Base-by-base conservation (phyloP, 2,888 invertebrate species). In the Diploptera punctata region DNA sequence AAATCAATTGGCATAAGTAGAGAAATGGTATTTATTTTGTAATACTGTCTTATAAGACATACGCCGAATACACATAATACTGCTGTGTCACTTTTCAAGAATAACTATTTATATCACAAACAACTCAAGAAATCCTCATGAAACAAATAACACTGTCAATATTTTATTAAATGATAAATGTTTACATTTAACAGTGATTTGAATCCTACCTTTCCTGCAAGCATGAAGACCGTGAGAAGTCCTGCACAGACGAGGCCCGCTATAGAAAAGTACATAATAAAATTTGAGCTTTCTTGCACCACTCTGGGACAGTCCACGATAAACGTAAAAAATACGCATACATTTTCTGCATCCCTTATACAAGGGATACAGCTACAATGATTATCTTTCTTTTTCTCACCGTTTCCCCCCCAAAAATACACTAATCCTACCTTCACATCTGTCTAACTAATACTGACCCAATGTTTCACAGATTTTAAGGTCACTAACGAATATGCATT, bases 201-300 rank as follows among this genome's bases (percentile, higher is more conserved):
- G 33, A 33, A 33, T 33, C 47, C 18, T 47, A 65, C 65, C 65
- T 65, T 65, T 29, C 47, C 65, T 24, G 65, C 47, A 44, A 65
- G 65, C 65, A 65, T 65, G 65, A 65, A 65, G 44, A 65, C 10
- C 24, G 47, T 24, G 5, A 19, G 24, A 24, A 54, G 19, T 54
- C 54, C 54, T 16, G 21, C 33, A 18, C 60, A 24, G 19, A 26
- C 26, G 31, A 65, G 9, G n/a, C 65, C 47, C 29, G 47, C 47
- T 65, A 65, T 9, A 65, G 65, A 65, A 24, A 65, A 10, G n/a
- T 44, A 65, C 65, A 65, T 65, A 65, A 57, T 57, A 57, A 13
- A 16, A 2, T 29, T 24, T n/a, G 5, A 29, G 3, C 29, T 13
- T 29, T 9, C 57, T 13, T 52, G 0, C 21, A 24, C 21, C 52